Conservation (phyloP, 2,888 invertebrate genomes). For the Myopa tessellatipennis region DNA sequence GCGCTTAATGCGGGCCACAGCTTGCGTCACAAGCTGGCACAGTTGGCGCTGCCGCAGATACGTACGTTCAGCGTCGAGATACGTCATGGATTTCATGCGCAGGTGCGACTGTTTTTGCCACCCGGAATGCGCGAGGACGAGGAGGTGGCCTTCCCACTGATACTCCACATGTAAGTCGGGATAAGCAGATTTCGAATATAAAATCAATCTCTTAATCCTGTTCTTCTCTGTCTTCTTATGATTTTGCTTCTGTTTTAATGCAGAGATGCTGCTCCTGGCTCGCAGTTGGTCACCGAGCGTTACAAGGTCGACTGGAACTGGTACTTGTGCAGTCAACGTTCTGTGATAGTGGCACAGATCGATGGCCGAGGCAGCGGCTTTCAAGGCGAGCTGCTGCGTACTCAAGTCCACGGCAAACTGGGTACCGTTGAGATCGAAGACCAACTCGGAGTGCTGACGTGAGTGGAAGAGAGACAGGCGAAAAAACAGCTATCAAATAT, state of each 20-base stretch:
- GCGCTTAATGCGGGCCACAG: conserved; percentile 78
- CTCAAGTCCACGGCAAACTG: conserved; percentile 79
- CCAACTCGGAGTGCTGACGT: conserved; percentile 77
- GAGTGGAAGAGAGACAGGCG: conserved; percentile 57
- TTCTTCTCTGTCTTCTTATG: not conserved
- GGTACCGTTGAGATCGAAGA: conserved; percentile 83
- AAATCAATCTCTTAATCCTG: not conserved
- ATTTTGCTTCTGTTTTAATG: not conserved
- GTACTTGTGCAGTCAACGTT: conserved; percentile 83
- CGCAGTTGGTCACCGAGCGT: conserved; percentile 84
- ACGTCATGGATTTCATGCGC: conserved; percentile 76
- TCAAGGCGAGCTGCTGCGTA: conserved; percentile 80
- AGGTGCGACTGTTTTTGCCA: conserved; percentile 84
- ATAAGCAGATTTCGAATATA: not conserved
- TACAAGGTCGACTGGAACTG: conserved; percentile 87
- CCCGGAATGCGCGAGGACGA: conserved; percentile 86
- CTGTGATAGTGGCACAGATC: conserved; percentile 87
- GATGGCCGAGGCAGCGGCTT: conserved; percentile 90
- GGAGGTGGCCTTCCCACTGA: conserved; percentile 82
- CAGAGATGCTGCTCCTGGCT: conserved; percentile 84
- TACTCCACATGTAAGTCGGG: conserved; percentile 82
- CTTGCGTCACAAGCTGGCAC: conserved; percentile 74
- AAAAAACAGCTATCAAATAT: too few relatives aligned
- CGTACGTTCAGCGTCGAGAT: conserved; percentile 78
- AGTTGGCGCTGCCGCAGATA: conserved; percentile 80